Percentiles rank a stretch among this genome's conserved stretches.
phyloP scores from a whole-genome alignment of 2,113 vertebrate species.

The Scytalopus superciliaris region DNA sequence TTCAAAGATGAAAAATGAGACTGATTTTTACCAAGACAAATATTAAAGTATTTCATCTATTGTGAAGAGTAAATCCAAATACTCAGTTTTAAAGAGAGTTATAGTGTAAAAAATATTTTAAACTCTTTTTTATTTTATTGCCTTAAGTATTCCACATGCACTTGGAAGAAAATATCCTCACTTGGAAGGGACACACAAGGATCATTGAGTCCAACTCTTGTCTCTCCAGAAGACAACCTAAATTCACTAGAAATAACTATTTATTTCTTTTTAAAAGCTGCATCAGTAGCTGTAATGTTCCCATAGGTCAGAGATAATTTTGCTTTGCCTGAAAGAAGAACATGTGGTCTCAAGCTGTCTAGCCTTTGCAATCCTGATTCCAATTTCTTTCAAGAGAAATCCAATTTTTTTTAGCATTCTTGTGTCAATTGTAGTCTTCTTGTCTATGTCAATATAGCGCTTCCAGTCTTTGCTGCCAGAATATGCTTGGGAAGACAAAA shows the following conservation, averaged over 20 bases:
- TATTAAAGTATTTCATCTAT: not conserved
- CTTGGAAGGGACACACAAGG: not conserved
- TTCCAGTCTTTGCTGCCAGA: slow-evolving; percentile 4
- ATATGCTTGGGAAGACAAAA: slow-evolving; percentile 15
- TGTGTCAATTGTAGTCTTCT: not conserved
- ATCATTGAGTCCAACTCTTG: not conserved
- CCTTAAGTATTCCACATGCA: not conserved
- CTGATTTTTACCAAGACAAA: not conserved
- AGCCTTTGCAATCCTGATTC: not conserved
- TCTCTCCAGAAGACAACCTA: not conserved
- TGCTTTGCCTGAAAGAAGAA: not conserved
- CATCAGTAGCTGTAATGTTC: not conserved
- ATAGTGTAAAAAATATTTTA: not conserved
- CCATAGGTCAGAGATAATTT: not conserved
- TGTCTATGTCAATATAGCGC: not conserved
- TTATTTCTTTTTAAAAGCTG: not conserved
- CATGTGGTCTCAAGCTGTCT: not conserved
- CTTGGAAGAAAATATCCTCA: not conserved
- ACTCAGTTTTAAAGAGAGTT: not conserved
- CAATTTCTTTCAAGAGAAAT: not conserved
- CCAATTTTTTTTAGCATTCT: not conserved
- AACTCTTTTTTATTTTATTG: not conserved
- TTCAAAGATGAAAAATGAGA: not conserved
- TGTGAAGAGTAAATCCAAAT: not conserved
- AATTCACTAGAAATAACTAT: not conserved